These are phyloP conservation scores for Apodemia zela DNA, from an alignment of 2,888 invertebrate species.

Conservation along the genomic window DNA sequence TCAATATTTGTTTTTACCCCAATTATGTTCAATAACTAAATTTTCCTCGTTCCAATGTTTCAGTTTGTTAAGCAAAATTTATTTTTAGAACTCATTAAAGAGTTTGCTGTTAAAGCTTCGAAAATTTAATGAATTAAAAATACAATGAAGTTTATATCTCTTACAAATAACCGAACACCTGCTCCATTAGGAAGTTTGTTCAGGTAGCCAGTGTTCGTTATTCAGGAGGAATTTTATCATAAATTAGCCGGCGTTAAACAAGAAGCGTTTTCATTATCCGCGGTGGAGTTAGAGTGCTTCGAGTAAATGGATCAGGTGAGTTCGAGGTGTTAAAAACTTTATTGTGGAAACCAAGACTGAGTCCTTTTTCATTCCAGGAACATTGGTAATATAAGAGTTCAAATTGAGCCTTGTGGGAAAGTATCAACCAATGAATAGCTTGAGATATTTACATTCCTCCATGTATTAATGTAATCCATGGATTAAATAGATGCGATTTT, in stretches of 20 bases:
- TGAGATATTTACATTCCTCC: too few relatives aligned
- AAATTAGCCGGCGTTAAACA: conserved; percentile 49
- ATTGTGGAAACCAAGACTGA: background rate
- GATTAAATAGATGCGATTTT: too few relatives aligned
- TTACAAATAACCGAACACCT: conserved; percentile 13
- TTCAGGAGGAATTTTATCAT: conserved; percentile 57
- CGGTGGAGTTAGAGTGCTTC: conserved; percentile 15
- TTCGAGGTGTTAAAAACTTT: conserved; percentile 19
- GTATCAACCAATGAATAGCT: too few relatives aligned
- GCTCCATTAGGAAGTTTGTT: conserved; percentile 22
- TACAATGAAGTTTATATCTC: conserved; percentile 7
- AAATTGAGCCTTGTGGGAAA: too few relatives aligned
- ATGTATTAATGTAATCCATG: too few relatives aligned
- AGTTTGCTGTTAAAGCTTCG: background rate
- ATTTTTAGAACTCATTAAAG: background rate
- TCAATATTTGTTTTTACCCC: too few relatives aligned
- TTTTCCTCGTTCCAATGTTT: too few relatives aligned
- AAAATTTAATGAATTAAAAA: conserved; percentile 10
- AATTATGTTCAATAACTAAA: too few relatives aligned
- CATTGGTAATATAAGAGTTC: background rate
- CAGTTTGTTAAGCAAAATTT: too few relatives aligned
- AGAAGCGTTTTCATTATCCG: conserved; percentile 44
- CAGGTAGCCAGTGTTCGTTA: conserved; percentile 20
- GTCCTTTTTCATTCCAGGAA: background rate
- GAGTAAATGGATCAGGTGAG: conserved; percentile 18